phyloP scores from a whole-genome alignment of 2,888 invertebrate species.

The Drosophila percnosoma region DNA sequence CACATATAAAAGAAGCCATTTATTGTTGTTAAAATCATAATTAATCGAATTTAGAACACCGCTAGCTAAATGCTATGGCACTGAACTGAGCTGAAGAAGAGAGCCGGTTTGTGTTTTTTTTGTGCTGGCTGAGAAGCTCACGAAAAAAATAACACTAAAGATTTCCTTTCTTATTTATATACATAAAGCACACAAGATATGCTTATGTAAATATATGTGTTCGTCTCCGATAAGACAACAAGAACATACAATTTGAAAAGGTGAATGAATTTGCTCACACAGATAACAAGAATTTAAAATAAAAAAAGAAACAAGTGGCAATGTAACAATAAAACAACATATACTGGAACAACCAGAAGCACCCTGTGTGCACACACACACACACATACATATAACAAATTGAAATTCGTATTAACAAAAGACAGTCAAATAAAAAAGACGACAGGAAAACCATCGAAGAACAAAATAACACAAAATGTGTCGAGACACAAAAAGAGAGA shows the following conservation, averaged over 20 bases:
- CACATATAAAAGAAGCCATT: constrained; percentile 35
- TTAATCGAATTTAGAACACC: constrained; percentile 77
- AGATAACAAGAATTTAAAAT: constrained; percentile 60
- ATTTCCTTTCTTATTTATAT: constrained; percentile 39
- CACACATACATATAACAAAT: constrained; percentile 24
- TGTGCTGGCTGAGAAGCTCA: constrained; percentile 25
- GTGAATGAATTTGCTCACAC: constrained; percentile 66
- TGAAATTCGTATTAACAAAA: constrained; percentile 59
- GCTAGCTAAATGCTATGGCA: constrained; percentile 57
- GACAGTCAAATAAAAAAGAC: constrained; percentile 40
- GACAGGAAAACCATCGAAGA: constrained; percentile 60
- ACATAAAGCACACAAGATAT: constrained; percentile 45
- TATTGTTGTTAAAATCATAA: constrained; percentile 63
- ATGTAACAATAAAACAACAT: constrained; percentile 19
- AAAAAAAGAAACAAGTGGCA: constrained; percentile 21
- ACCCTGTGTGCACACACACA: constrained; percentile 34
- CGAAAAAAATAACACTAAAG: constrained; percentile 29
- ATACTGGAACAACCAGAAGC: constrained; percentile 33
- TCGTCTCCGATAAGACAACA: constrained; percentile 46
- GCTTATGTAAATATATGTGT: constrained; percentile 49
- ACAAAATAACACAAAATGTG: constrained; percentile 55
- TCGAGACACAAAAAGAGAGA: constrained; percentile 3
- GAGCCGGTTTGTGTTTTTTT: constrained; percentile 62
- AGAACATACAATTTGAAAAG: constrained; percentile 51
- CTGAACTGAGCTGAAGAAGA: constrained; percentile 27